Evolutionary conservation across 2,113 vertebrate species (phyloP).

Genomic region (Eudorcas thomsonii): DNA sequence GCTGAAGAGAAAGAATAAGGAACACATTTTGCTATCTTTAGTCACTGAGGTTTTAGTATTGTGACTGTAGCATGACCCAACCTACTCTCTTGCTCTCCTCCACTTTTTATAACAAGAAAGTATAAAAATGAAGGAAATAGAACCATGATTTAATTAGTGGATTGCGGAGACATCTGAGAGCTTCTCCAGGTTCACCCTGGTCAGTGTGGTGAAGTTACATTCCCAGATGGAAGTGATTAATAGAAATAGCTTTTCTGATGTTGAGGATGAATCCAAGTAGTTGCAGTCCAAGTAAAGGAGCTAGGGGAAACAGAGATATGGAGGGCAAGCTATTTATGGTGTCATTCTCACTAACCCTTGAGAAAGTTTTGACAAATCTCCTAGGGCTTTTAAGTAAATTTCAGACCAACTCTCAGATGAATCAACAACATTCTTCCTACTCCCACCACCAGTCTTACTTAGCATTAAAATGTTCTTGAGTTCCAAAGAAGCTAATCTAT

Average conservation of each 20-base stretch:
- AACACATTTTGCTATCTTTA: background rate
- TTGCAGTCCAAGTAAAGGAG: background rate
- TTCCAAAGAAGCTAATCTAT: background rate
- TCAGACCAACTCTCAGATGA: conserved; percentile 10
- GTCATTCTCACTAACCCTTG: background rate
- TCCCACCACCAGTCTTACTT: background rate
- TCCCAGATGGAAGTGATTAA: background rate
- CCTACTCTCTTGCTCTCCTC: background rate
- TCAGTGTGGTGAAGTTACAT: background rate
- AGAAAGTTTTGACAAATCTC: background rate
- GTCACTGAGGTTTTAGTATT: background rate
- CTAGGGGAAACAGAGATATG: background rate
- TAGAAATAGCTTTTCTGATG: background rate
- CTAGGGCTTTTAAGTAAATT: background rate
- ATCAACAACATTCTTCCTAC: background rate
- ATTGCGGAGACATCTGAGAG: background rate
- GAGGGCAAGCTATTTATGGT: background rate
- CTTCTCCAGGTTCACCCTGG: background rate
- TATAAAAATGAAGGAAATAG: background rate
- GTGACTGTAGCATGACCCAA: background rate
- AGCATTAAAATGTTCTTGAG: background rate
- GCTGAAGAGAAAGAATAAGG: background rate
- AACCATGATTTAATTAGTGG: background rate
- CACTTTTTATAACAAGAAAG: background rate
- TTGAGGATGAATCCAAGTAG: background rate